Conservation (phyloP, 2,113 vertebrate species). For the Andinoacara biseriatus region DNA sequence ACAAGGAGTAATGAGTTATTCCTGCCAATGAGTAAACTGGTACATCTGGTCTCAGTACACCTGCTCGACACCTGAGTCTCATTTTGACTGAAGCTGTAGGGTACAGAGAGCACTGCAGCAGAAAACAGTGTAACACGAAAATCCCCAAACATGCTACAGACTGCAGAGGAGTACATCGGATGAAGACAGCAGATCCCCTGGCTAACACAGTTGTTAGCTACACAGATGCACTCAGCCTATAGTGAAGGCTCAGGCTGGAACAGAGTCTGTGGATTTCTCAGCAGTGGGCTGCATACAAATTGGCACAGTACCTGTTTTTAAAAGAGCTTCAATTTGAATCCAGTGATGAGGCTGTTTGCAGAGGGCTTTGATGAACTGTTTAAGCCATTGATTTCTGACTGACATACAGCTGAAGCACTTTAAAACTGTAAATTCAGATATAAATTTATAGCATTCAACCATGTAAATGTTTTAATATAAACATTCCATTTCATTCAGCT, state of each 20-base stretch:
- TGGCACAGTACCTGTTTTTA: conserved; percentile 21
- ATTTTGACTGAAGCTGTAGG: conserved; percentile 47
- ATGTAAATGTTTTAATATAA: neutral
- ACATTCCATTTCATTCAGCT: neutral
- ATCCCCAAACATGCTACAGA: conserved; percentile 47
- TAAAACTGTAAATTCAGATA: neutral
- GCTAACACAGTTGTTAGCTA: conserved; percentile 26
- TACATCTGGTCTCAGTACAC: conserved; percentile 61
- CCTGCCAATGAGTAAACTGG: conserved; percentile 54
- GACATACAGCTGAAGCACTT: neutral
- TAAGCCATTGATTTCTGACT: conserved; percentile 10
- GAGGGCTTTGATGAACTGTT: conserved; percentile 18
- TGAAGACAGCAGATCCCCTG: conserved; percentile 63
- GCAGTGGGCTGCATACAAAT: conserved; percentile 38
- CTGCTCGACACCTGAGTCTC: conserved; percentile 72
- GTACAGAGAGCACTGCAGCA: conserved; percentile 37
- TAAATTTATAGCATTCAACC: neutral
- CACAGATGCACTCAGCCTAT: conserved; percentile 51
- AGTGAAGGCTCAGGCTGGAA: conserved; percentile 23
- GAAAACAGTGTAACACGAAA: conserved; percentile 49
- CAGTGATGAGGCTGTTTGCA: conserved; percentile 32
- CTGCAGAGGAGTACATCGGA: conserved; percentile 57
- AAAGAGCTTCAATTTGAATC: conserved; percentile 30
- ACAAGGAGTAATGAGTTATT: conserved; percentile 51
- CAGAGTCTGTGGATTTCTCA: conserved; percentile 29